These are phyloP conservation scores for Paramisgurnus dabryanus DNA, from an alignment of 2,113 vertebrate species.

Conservation along the genomic window DNA sequence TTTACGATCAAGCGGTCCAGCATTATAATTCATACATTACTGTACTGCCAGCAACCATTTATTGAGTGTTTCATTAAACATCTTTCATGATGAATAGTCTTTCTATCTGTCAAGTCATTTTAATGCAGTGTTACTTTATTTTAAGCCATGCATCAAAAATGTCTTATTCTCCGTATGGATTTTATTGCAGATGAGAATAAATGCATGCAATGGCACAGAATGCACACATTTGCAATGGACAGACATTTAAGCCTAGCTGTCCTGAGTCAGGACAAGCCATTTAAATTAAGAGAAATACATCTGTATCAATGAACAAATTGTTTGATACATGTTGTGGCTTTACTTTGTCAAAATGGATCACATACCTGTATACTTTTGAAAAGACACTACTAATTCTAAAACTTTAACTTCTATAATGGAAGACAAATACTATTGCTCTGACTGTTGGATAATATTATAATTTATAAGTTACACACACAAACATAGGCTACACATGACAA, in stretches of 20 bases:
- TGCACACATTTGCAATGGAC: background rate
- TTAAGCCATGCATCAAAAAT: background rate
- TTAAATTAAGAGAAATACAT: background rate
- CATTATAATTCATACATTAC: background rate
- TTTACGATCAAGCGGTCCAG: slow-evolving; percentile 8
- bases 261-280: background rate
- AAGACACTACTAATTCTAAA: too few relatives aligned
- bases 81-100: background rate
- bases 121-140: background rate
- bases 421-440: too few relatives aligned
- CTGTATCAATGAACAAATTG: background rate
- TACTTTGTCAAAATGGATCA: background rate
- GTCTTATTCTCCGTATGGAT: background rate
- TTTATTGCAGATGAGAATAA: background rate
- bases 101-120: background rate
- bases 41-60: background rate
- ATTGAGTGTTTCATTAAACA: slow-evolving; percentile 15
- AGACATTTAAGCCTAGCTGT: background rate
- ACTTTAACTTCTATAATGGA: too few relatives aligned
- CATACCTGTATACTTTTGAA: background rate
- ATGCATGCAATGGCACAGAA: background rate
- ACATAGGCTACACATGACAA: background rate
- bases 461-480: background rate
- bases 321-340: background rate
- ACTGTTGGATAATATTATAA: background rate